These are phyloP conservation scores for Andrena flavipes DNA, from an alignment of 2,888 invertebrate genomes.

Conservation along the genomic window DNA sequence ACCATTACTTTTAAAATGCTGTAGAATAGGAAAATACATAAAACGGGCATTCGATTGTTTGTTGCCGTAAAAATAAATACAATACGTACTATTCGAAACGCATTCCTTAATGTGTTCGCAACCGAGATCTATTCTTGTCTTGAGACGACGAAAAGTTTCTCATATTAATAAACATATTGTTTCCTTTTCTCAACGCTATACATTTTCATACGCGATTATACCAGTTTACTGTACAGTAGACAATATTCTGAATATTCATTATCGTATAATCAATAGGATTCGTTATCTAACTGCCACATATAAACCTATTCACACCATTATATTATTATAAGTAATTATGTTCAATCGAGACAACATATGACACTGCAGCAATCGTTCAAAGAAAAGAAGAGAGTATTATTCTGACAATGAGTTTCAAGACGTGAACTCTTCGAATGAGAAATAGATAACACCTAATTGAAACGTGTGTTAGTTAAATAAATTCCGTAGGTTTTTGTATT, in stretches of 20 bases:
- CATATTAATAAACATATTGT: too few species aligned
- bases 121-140: too few species aligned
- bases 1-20: slow-evolving; percentile 4
- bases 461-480: neutral
- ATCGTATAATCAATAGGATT: too few species aligned
- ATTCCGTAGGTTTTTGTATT: neutral
- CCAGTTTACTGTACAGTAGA: too few species aligned
- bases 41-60: neutral
- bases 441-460: neutral
- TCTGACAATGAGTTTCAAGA: neutral
- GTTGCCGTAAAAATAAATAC: neutral
- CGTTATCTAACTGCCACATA: too few species aligned
- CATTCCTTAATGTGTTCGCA: neutral
- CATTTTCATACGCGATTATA: too few species aligned
- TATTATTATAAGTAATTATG: too few species aligned
- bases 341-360: neutral
- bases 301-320: neutral
- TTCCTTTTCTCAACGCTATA: too few species aligned
- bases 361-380: neutral
- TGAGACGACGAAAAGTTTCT: too few species aligned
- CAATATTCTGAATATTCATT: too few species aligned
- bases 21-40: slow-evolving; percentile 3
- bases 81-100: neutral
- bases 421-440: neutral
- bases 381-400: neutral